phyloP scores from a whole-genome alignment of 1,140 invertebrate species.

The Euschistus heros region DNA sequence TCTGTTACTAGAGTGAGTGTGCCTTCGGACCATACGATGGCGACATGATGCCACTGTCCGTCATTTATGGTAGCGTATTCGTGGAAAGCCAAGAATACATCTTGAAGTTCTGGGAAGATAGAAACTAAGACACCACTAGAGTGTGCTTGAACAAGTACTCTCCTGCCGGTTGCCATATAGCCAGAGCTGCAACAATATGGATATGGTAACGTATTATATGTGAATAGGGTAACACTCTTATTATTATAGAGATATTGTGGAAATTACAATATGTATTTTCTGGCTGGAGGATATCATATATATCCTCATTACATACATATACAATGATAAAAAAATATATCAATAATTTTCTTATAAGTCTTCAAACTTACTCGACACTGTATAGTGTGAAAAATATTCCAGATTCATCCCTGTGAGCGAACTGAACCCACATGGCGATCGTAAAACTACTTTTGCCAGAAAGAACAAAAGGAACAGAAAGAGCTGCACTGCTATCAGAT shows the following conservation, averaged over 20 bases:
- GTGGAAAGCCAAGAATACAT: conserved; percentile 80
- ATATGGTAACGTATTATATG: not conserved
- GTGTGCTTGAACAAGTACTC: conserved; percentile 76
- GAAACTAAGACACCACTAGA: conserved; percentile 81
- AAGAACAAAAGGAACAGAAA: conserved; percentile 75
- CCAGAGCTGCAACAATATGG: conserved; percentile 46
- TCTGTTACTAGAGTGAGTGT: conserved; percentile 81
- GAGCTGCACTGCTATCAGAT: conserved; percentile 71
- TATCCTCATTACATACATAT: too few relatives aligned
- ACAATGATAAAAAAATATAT: conserved; percentile 17
- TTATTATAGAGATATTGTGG: too few relatives aligned
- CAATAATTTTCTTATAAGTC: not conserved
- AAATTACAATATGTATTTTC: too few relatives aligned
- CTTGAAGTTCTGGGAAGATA: conserved; percentile 74
- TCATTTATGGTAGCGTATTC: conserved; percentile 90
- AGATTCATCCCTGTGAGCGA: conserved; percentile 74
- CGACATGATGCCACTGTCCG: conserved; percentile 93
- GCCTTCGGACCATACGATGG: conserved; percentile 76
- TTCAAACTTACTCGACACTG: conserved; percentile 54
- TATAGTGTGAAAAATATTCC: conserved; percentile 92
- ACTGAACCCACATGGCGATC: conserved; percentile 92
- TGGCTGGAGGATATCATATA: too few relatives aligned
- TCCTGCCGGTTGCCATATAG: conserved; percentile 65
- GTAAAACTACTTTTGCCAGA: conserved; percentile 70
- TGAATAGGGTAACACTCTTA: not conserved